Evolutionary conservation across 2,113 vertebrate genomes (phyloP).

Genomic region (Psephotus haematonotus): DNA sequence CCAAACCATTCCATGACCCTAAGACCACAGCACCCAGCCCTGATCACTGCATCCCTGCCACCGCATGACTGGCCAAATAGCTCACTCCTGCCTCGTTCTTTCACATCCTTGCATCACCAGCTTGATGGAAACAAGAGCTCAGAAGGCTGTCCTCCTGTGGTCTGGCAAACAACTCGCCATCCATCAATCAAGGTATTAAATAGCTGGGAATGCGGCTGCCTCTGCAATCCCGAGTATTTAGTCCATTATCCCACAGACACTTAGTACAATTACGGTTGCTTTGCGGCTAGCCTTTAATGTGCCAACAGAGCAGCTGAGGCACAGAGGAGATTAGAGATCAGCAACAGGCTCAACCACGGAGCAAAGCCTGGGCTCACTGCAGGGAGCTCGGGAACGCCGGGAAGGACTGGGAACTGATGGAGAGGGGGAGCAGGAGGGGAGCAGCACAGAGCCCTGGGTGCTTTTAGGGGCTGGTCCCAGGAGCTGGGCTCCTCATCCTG

Average conservation of each 20-base stretch:
- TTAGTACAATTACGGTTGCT: not conserved
- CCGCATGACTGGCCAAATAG: not conserved
- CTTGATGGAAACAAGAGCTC: not conserved
- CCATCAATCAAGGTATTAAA: slow-evolving; percentile 25
- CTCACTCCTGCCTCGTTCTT: not conserved
- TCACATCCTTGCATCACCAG: not conserved
- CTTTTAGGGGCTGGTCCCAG: not conserved
- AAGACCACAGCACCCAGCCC: not conserved
- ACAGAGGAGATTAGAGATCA: not conserved
- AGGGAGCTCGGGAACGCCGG: not conserved
- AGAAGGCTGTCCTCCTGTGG: not conserved
- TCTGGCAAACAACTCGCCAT: not conserved
- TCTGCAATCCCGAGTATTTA: not conserved
- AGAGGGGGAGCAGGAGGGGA: not conserved
- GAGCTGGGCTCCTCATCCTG: not conserved
- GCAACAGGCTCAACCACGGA: not conserved
- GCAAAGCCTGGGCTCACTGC: not conserved
- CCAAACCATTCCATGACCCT: not conserved
- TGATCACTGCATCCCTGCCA: not conserved
- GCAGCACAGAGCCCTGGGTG: not conserved
- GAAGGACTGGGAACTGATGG: not conserved
- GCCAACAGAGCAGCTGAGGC: slow-evolving; percentile 25
- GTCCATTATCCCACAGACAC: slow-evolving; percentile 38
- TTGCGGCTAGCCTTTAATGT: not conserved
- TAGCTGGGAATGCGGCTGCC: not conserved